These are phyloP conservation scores for Amyelois transitella DNA, from an alignment of 1,140 invertebrate genomes.

Conservation along the genomic window DNA sequence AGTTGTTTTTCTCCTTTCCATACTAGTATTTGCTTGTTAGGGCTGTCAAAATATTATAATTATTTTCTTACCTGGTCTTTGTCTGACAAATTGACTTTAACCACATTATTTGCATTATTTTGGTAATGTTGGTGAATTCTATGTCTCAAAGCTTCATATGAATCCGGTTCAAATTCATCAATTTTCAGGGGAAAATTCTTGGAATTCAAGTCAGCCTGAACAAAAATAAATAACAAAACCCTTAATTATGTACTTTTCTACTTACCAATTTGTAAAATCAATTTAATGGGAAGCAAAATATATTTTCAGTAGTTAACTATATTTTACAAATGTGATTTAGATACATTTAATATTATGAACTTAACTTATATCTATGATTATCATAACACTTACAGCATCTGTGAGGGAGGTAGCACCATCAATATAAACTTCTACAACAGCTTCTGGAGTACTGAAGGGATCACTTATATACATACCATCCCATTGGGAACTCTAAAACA, in stretches of 20 bases:
- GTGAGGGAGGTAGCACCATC: constrained; percentile 79
- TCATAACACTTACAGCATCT: constrained; percentile 41
- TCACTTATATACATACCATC: constrained; percentile 80
- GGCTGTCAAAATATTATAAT: too few relatives aligned
- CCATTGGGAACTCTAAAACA: constrained; percentile 80
- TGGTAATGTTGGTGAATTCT: constrained; percentile 76
- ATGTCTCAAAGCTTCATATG: constrained; percentile 76
- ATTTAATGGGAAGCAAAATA: too few relatives aligned
- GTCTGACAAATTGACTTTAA: constrained; percentile 79
- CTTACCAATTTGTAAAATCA: too few relatives aligned
- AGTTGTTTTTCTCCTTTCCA: too few relatives aligned
- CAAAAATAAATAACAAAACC: constrained; percentile 1
- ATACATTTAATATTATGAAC: too few relatives aligned
- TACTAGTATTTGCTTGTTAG: too few relatives aligned
- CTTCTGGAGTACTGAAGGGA: constrained; percentile 86
- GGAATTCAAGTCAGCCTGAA: constrained; percentile 61
- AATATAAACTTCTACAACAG: constrained; percentile 82
- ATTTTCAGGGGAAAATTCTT: constrained; percentile 77
- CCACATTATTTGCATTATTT: constrained; percentile 75
- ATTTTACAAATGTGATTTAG: too few relatives aligned
- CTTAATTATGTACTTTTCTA: too few relatives aligned
- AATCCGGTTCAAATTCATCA: constrained; percentile 79
- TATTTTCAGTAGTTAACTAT: too few relatives aligned
- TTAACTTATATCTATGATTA: too few relatives aligned
- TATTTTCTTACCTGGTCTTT: constrained; percentile 74